These are phyloP conservation scores for Acromyrmex echinatior DNA, from an alignment of 1,140 invertebrate genomes.

Conservation along the genomic window DNA sequence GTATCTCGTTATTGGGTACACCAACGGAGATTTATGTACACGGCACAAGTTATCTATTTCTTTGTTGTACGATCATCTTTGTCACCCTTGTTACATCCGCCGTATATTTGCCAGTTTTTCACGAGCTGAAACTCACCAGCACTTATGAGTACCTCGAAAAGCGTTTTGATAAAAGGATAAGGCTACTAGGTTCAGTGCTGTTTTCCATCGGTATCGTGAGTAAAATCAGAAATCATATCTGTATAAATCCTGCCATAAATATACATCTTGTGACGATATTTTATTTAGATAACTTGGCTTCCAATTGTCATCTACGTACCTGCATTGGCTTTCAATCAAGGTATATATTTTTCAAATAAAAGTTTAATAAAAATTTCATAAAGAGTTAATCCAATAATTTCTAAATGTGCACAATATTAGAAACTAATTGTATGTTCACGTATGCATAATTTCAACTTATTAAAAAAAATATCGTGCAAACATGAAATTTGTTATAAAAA, in stretches of 20 bases:
- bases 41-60: conserved; percentile 91
- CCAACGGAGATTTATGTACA: conserved; percentile 95
- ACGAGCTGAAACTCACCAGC: conserved; percentile 93
- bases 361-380: conserved; percentile 8
- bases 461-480: not conserved
- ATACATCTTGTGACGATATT: conserved; percentile 27
- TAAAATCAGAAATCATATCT: conserved; percentile 49
- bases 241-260: not conserved
- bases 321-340: conserved; percentile 92
- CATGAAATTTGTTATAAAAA: not conserved
- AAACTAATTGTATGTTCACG: not conserved
- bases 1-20: conserved; percentile 91
- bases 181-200: conserved; percentile 91
- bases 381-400: not conserved
- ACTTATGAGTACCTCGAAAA: conserved; percentile 95
- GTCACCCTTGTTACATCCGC: conserved; percentile 90
- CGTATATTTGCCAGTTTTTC: conserved; percentile 93
- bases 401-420: not conserved
- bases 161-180: conserved; percentile 90
- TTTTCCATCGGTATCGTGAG: conserved; percentile 91
- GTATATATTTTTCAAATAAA: conserved; percentile 80
- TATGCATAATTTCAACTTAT: not conserved
- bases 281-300: conserved; percentile 89
- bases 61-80: conserved; percentile 88
- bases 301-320: conserved; percentile 92